Percentiles rank a stretch among this genome's conserved stretches.
Evolutionary conservation across 2,113 vertebrate species (phyloP).

Genomic region (Ochotona princeps): DNA sequence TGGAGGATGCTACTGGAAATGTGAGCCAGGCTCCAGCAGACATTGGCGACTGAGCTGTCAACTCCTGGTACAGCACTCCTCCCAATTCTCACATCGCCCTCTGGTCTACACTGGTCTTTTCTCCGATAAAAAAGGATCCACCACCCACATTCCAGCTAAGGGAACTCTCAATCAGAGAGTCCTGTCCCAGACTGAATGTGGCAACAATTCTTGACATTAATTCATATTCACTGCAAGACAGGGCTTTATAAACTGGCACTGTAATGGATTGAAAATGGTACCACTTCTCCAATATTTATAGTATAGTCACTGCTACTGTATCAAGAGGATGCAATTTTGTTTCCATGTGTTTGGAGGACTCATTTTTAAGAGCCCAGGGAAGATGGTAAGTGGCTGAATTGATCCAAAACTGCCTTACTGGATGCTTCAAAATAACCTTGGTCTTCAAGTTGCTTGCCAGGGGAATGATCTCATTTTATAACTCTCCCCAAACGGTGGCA

Average conservation of each 20-base stretch:
- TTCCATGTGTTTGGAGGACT: not conserved
- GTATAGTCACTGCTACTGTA: slow-evolving; percentile 1
- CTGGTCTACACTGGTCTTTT: not conserved
- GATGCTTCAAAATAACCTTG: slow-evolving; percentile 51
- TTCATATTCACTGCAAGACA: not conserved
- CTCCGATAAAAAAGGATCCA: slow-evolving; percentile 28
- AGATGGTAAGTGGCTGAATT: slow-evolving; percentile 51
- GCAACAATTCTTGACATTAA: not conserved
- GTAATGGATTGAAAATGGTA: not conserved
- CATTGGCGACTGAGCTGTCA: not conserved
- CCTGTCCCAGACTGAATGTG: not conserved
- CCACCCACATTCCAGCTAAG: not conserved
- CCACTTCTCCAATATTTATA: not conserved
- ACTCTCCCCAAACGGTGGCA: slow-evolving; percentile 66
- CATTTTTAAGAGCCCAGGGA: slow-evolving; percentile 9
- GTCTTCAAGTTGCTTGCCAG: slow-evolving; percentile 43
- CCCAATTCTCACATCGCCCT: not conserved
- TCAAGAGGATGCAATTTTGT: slow-evolving; percentile 6
- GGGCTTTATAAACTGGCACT: not conserved
- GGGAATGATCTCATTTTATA: slow-evolving; percentile 66
- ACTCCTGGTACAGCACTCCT: not conserved
- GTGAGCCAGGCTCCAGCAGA: not conserved
- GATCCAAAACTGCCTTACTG: slow-evolving; percentile 13
- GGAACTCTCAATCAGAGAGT: not conserved
- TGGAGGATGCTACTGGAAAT: not conserved